Conservation (phyloP, 2,888 invertebrate genomes). For the Uloborus plumipes region DNA sequence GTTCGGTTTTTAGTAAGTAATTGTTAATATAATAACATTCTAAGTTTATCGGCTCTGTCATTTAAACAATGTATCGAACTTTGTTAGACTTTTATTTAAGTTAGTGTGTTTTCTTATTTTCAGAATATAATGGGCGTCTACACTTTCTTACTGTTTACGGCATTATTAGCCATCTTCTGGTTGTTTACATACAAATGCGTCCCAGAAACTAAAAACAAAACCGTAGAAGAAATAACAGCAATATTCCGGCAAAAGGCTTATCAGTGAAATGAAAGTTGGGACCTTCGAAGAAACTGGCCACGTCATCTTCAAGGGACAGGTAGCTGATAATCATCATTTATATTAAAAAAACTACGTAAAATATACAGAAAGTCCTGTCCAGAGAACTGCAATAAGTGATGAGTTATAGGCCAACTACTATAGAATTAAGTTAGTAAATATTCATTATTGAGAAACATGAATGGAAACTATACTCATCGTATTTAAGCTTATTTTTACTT, state of each 20-base stretch:
- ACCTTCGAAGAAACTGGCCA: slow-evolving; percentile 7
- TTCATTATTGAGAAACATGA: slow-evolving; percentile 4
- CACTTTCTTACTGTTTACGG: slow-evolving; percentile 85
- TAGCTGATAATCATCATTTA: slow-evolving; percentile 2
- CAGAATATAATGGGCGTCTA: slow-evolving; percentile 78
- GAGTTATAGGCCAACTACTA: slow-evolving; percentile 11
- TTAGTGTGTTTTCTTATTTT: slow-evolving; percentile 65
- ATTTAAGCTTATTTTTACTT: slow-evolving; percentile 18
- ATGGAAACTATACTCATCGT: slow-evolving; percentile 8
- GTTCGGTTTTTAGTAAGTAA: too few relatives aligned
- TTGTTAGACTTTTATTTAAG: too few relatives aligned
- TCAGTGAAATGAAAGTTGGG: slow-evolving; percentile 53
- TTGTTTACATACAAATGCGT: slow-evolving; percentile 87
- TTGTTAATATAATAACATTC: too few relatives aligned
- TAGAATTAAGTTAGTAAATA: slow-evolving; percentile 16
- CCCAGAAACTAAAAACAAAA: slow-evolving; percentile 90
- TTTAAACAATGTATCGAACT: too few relatives aligned
- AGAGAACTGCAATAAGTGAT: slow-evolving; percentile 20
- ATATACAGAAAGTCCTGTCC: slow-evolving; percentile 6
- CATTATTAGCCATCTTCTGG: slow-evolving; percentile 80
- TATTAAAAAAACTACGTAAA: not conserved
- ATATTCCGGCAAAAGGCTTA: slow-evolving; percentile 79
- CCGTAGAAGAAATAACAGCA: slow-evolving; percentile 86
- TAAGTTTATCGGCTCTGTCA: too few relatives aligned
- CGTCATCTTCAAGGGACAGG: not conserved